Base-by-base conservation (phyloP, 37 sponge, comb jelly and placozoan species). In the Axinella damicornis region DNA sequence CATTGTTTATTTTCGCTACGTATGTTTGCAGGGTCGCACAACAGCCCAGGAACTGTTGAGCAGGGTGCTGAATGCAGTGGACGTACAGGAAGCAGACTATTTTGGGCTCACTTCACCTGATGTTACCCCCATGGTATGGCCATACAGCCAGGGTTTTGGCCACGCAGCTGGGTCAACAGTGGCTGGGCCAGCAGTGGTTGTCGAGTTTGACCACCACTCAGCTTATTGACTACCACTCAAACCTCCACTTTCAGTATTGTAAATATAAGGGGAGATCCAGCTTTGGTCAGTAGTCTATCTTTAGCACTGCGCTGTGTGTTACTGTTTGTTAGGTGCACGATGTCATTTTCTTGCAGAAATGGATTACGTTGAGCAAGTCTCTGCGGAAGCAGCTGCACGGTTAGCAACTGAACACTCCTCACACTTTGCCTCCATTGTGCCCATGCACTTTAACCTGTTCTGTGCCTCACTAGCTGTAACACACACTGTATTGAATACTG, bases 371-470 rank as follows among this genome's bases (percentile, higher is more conserved):
- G 25, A 59, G 46, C 63, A 92, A 84, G 54, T 31, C 89, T 34
- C 77, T 92, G 15, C 73, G 74, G 64, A 92, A 92, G 69, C 90
- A 92, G 64, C 22, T 92, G 35, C 38, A 69, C 60, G 85, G 93
- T 92, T 56, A 46, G 46, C 9, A 9, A 46, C 9, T 46, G 4
- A 46, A 12, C 4, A 4, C 46, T 46, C 46, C 46, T 9, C 46
- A 12, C 46, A 4, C 9, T 9, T 4, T 46, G 9, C 46, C 4
- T 46, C 6, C 46, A 46, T 9, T 9, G 9, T 9, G 9, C 9
- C 4, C 46, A 4, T 9, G 9, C 46, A 46, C 9, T 4, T 9
- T 46, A 46, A 12, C 46, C 46, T 12, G 46, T 46, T n/a, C n/a
- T n/a, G n/a, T n/a, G n/a, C n/a, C n/a, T n/a, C n/a, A n/a, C n/a